Percentiles rank a stretch among this genome's conserved stretches.
phyloP scores from a whole-genome alignment of 1,140 invertebrate species.

The Sogatella furcifera region DNA sequence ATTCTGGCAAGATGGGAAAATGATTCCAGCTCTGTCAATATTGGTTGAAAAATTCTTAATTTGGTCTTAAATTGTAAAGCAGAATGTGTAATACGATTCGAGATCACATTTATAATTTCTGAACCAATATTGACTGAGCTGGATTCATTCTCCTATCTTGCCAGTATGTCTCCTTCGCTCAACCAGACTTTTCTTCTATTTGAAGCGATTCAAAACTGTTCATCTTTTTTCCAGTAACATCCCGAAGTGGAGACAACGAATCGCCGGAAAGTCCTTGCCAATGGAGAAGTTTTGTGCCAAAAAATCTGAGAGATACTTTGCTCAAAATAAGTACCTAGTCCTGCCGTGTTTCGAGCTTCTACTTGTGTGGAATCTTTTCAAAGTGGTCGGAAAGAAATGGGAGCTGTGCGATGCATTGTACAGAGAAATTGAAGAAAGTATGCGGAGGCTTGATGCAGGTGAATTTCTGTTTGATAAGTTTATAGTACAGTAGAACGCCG shows the following conservation, averaged over 20 bases:
- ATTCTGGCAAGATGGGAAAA: too few relatives aligned
- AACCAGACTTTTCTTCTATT: too few relatives aligned
- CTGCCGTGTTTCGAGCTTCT: constrained; percentile 81
- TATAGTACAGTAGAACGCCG: too few relatives aligned
- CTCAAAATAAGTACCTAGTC: constrained; percentile 59
- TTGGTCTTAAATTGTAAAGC: too few relatives aligned
- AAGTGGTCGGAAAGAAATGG: constrained; percentile 62
- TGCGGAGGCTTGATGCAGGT: constrained; percentile 32
- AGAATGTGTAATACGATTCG: too few relatives aligned
- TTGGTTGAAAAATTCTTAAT: too few relatives aligned
- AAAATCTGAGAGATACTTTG: constrained; percentile 66
- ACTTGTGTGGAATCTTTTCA: constrained; percentile 91
- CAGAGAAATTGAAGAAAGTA: constrained; percentile 54
- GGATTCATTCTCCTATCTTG: too few relatives aligned
- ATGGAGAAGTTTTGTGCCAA: constrained; percentile 92
- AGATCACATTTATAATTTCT: too few relatives aligned
- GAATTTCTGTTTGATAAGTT: neutral
- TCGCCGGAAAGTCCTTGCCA: constrained; percentile 91
- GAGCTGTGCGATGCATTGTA: constrained; percentile 57
- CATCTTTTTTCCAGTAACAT: constrained; percentile 46
- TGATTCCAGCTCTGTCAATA: too few relatives aligned
- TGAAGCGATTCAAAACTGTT: too few relatives aligned
- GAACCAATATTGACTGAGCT: too few relatives aligned
- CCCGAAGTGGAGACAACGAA: constrained; percentile 72
- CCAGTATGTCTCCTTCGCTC: too few relatives aligned